Evolutionary conservation across 2,888 invertebrate genomes (phyloP).

Genomic region (Anaspis maculata): DNA sequence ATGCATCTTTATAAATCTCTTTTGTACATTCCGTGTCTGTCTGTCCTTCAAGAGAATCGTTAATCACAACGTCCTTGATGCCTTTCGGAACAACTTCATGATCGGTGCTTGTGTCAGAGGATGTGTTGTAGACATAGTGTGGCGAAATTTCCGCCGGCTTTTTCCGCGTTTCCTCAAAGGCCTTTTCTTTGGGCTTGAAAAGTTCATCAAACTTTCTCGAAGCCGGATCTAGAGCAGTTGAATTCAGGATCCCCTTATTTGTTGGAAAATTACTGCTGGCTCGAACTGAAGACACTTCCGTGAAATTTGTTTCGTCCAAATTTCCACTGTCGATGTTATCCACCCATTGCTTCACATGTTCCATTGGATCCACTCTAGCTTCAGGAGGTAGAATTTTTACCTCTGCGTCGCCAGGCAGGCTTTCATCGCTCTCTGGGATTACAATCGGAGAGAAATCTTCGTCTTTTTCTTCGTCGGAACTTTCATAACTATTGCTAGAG

Average conservation of each 20-base stretch:
- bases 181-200: constrained; percentile 16
- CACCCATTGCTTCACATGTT: constrained; percentile 22
- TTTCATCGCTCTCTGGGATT: constrained; percentile 16
- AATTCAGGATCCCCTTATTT: constrained; percentile 21
- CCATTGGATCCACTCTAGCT: constrained; percentile 10
- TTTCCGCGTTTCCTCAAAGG: no score
- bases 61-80: background rate
- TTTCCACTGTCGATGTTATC: constrained; percentile 16
- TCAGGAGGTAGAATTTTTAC: constrained; percentile 1
- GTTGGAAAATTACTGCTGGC: constrained; percentile 11
- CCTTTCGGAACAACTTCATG: constrained; percentile 1
- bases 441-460: constrained; percentile 12
- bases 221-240: constrained; percentile 21
- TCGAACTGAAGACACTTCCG: constrained; percentile 26
- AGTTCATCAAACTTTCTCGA: constrained; percentile 26
- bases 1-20: background rate
- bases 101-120: constrained; percentile 1
- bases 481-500: constrained; percentile 2
- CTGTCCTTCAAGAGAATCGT: background rate
- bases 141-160: background rate
- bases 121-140: background rate
- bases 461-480: constrained; percentile 10
- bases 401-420: constrained; percentile 5
- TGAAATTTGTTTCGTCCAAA: constrained; percentile 18
- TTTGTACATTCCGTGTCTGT: background rate